phyloP scores from a whole-genome alignment of 2,113 vertebrate species.

The Mungos mungo region DNA sequence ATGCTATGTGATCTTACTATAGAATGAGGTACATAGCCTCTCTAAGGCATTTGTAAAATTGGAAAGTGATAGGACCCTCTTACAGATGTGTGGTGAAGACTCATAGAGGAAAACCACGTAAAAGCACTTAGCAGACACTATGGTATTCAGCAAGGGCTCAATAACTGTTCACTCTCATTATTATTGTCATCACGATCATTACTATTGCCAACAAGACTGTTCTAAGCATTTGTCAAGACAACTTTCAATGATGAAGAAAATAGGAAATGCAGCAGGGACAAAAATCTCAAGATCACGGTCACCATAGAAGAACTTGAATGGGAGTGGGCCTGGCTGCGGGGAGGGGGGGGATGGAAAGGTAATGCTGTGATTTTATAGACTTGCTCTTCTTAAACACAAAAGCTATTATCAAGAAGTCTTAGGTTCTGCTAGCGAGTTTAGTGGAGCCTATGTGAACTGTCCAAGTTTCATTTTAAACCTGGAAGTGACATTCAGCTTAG shows the following conservation, averaged over 20 bases:
- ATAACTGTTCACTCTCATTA: neutral
- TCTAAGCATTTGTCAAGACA: neutral
- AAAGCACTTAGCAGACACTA: neutral
- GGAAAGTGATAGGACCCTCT: neutral
- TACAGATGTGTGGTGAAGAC: neutral
- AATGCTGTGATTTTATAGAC: neutral
- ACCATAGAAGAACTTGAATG: neutral
- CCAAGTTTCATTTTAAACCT: slow-evolving; percentile 34
- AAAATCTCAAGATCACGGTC: slow-evolving; percentile 27
- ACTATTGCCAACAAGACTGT: neutral
- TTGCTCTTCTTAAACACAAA: neutral
- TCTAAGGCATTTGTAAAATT: neutral
- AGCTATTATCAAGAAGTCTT: neutral
- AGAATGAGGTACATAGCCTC: neutral
- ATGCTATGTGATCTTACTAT: neutral
- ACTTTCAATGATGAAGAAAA: neutral
- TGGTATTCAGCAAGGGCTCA: neutral
- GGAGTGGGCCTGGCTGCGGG: neutral
- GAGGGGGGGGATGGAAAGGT: neutral
- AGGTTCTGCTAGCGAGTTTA: slow-evolving; percentile 13
- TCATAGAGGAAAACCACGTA: neutral
- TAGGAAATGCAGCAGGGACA: slow-evolving; percentile 27
- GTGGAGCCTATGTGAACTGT: neutral
- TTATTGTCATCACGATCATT: neutral
- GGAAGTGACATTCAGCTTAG: slow-evolving; percentile 34